Conservation (phyloP, 2,113 vertebrate species). For the Centropus unirufus region DNA sequence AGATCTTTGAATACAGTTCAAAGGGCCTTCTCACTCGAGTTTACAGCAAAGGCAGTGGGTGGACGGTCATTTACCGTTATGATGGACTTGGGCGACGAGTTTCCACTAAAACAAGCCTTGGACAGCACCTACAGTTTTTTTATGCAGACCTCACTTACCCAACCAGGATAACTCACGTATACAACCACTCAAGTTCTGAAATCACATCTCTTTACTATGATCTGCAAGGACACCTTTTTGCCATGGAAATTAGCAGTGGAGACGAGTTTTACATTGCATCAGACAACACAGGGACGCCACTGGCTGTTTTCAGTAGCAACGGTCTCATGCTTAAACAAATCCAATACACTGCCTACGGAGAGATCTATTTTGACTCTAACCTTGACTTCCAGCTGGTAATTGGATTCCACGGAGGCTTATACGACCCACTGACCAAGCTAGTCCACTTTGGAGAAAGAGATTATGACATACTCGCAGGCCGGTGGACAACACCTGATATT, state of each 20-base stretch:
- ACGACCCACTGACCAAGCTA: slow-evolving; percentile 93
- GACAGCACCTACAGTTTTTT: slow-evolving; percentile 96
- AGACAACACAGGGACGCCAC: slow-evolving; percentile 93
- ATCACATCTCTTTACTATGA: slow-evolving; percentile 98
- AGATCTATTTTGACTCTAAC: slow-evolving; percentile 98
- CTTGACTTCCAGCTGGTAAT: slow-evolving; percentile 95
- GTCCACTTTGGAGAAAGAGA: slow-evolving; percentile 96
- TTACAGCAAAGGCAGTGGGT: slow-evolving; percentile 94
- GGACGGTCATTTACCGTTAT: slow-evolving; percentile 94
- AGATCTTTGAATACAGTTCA: slow-evolving; percentile 97
- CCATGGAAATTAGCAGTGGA: slow-evolving; percentile 98
- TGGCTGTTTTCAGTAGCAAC: slow-evolving; percentile 96
- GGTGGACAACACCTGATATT: slow-evolving; percentile 95
- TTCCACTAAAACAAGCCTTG: slow-evolving; percentile 91
- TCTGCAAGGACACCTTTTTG: slow-evolving; percentile 96
- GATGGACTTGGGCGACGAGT: slow-evolving; percentile 94
- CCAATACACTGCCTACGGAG: slow-evolving; percentile 95
- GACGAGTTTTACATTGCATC: slow-evolving; percentile 98
- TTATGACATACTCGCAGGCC: slow-evolving; percentile 94
- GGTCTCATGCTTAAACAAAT: slow-evolving; percentile 96
- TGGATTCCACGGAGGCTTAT: slow-evolving; percentile 96
- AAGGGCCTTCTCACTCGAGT: slow-evolving; percentile 93
- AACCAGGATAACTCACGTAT: slow-evolving; percentile 93
- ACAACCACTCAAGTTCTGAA: slow-evolving; percentile 97
- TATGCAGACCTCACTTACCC: slow-evolving; percentile 95